These are phyloP conservation scores for Hipparchia sbordonii DNA, from an alignment of 2,888 invertebrate species.

Conservation along the genomic window DNA sequence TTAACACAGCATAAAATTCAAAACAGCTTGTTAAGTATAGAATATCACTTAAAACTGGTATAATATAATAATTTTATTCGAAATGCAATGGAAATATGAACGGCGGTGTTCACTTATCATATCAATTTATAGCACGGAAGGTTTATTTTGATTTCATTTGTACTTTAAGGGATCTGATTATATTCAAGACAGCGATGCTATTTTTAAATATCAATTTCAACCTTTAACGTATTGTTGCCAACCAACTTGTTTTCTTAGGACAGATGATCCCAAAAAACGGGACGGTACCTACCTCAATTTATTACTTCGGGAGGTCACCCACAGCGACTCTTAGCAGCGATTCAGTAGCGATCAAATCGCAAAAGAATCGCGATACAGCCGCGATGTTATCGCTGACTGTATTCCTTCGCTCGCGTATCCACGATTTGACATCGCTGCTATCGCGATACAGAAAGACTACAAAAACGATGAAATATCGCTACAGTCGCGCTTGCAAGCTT, in stretches of 20 bases:
- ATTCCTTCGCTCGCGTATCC: no score
- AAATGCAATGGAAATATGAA: constrained; percentile 22
- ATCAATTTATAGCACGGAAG: constrained; percentile 14
- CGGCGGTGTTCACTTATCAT: constrained; percentile 16
- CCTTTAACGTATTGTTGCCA: constrained; percentile 21
- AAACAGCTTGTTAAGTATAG: constrained; percentile 11
- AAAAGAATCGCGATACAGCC: no score
- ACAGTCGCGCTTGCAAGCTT: no score
- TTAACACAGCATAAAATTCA: constrained; percentile 19
- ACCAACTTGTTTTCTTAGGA: neutral
- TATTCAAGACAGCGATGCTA: constrained; percentile 22
- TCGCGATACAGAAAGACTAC: no score
- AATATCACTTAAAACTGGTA: constrained; percentile 8
- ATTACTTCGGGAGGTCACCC: no score
- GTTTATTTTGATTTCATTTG: constrained; percentile 27
- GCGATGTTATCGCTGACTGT: no score
- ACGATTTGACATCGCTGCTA: no score
- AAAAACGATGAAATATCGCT: no score
- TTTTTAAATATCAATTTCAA: constrained; percentile 33
- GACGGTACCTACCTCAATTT: neutral
- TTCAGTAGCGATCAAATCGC: no score
- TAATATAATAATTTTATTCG: constrained; percentile 12
- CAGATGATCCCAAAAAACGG: neutral
- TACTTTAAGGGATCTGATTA: constrained; percentile 20
- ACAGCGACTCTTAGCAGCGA: no score